Percentiles rank a stretch among this genome's conserved stretches.
phyloP scores from a whole-genome alignment of 2,113 vertebrate species.

The Axis porcinus region DNA sequence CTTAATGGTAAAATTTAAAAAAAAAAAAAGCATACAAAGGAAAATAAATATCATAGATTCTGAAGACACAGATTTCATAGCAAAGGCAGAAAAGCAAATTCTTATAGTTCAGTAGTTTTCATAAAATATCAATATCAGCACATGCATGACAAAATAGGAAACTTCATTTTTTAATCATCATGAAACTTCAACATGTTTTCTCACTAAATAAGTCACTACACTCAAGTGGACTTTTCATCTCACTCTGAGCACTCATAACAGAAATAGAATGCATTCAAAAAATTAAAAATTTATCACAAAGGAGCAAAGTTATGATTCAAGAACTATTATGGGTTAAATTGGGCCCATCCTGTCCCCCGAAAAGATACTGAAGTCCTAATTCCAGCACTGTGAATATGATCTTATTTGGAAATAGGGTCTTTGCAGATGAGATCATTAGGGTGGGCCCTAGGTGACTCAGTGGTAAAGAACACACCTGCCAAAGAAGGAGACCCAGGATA shows the following conservation, averaged over 20 bases:
- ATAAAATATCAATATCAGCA: background rate
- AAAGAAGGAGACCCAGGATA: background rate
- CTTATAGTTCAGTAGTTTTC: background rate
- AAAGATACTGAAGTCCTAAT: background rate
- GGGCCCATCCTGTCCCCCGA: accelerated
- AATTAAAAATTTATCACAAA: background rate
- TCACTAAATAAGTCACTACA: background rate
- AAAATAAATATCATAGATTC: background rate
- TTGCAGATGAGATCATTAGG: background rate
- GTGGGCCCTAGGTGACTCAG: background rate
- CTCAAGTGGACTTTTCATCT: background rate
- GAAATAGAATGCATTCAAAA: background rate
- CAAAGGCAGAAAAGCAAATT: background rate
- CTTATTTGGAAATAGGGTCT: background rate
- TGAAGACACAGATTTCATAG: background rate
- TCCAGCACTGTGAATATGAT: background rate
- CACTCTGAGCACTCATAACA: background rate
- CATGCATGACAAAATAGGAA: background rate
- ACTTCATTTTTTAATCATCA: background rate
- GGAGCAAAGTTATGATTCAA: background rate
- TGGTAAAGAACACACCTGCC: background rate
- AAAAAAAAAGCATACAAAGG: background rate
- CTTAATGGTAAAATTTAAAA: background rate
- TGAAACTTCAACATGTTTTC: background rate
- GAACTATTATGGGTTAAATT: background rate